phyloP scores from a whole-genome alignment of 2,888 invertebrate genomes.

The Protophormia terraenovae region DNA sequence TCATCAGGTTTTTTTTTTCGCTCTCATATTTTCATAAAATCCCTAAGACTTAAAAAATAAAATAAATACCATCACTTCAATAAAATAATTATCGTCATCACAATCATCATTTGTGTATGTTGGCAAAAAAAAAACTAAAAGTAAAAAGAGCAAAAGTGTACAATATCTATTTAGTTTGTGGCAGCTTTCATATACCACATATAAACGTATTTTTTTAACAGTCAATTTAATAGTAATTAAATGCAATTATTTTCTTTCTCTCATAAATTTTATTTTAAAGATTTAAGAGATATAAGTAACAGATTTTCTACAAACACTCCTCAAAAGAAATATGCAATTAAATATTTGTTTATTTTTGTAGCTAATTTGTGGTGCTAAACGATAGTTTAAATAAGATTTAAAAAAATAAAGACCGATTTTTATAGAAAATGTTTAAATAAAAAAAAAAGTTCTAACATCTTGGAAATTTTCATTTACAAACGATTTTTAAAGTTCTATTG shows the following conservation, averaged over 20 bases:
- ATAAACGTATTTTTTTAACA: background rate
- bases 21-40: background rate
- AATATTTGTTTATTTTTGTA: background rate
- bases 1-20: background rate
- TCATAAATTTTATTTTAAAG: background rate
- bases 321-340: too few species aligned
- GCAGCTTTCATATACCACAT: too few species aligned
- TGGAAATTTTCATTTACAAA: too few species aligned
- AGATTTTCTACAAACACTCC: slow-evolving; percentile 2
- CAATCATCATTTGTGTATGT: background rate
- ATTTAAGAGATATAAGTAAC: background rate
- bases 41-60: background rate
- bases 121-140: too few species aligned
- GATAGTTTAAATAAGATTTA: too few species aligned
- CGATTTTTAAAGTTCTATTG: too few species aligned
- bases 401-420: too few species aligned
- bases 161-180: background rate
- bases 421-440: too few species aligned
- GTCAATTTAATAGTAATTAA: slow-evolving; percentile 28
- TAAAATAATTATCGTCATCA: slow-evolving; percentile 3
- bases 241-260: background rate
- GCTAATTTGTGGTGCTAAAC: too few species aligned
- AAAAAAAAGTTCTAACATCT: too few species aligned
- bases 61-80: slow-evolving; percentile 2
- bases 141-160: too few species aligned